These are phyloP conservation scores for Nematopogon swammerdamellus DNA, from an alignment of 2,888 invertebrate genomes.

Conservation along the genomic window DNA sequence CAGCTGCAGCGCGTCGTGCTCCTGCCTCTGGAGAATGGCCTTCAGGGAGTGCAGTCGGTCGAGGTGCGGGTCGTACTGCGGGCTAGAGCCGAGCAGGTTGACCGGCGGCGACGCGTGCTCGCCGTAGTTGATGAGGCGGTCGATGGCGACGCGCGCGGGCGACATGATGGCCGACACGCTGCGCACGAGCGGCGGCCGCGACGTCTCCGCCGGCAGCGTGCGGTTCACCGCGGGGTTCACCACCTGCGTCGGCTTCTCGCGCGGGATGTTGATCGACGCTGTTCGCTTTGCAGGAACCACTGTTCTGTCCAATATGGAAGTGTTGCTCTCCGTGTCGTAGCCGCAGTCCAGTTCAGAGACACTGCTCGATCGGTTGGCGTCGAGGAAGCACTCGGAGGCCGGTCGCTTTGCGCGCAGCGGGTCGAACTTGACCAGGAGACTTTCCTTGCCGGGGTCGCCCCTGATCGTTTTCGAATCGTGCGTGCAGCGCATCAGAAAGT, in stretches of 20 bases:
- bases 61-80: conserved; percentile 24
- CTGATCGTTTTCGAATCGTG: conserved; percentile 24
- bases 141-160: conserved; percentile 37
- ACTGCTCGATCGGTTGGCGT: neutral
- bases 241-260: conserved; percentile 41
- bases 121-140: conserved; percentile 36
- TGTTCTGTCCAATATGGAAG: conserved; percentile 27
- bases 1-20: conserved; percentile 33
- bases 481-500: conserved; percentile 49
- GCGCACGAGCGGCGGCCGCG: conserved; percentile 28
- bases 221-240: conserved; percentile 37
- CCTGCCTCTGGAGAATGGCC: conserved; percentile 37
- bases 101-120: conserved; percentile 38
- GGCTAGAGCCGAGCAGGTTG: conserved; percentile 31
- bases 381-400: neutral
- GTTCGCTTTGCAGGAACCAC: conserved; percentile 26
- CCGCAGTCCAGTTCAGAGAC: conserved; percentile 26
- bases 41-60: conserved; percentile 34
- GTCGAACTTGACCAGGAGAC: conserved; percentile 65
- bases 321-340: conserved; percentile 41
- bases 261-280: conserved; percentile 19
- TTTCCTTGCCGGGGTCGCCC: conserved; percentile 53
- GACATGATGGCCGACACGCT: conserved; percentile 44
- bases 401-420: conserved; percentile 41
- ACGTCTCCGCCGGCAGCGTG: conserved; percentile 20